Evolutionary conservation across 2,888 invertebrate genomes (phyloP).

Genomic region (Chironomus tentans): DNA sequence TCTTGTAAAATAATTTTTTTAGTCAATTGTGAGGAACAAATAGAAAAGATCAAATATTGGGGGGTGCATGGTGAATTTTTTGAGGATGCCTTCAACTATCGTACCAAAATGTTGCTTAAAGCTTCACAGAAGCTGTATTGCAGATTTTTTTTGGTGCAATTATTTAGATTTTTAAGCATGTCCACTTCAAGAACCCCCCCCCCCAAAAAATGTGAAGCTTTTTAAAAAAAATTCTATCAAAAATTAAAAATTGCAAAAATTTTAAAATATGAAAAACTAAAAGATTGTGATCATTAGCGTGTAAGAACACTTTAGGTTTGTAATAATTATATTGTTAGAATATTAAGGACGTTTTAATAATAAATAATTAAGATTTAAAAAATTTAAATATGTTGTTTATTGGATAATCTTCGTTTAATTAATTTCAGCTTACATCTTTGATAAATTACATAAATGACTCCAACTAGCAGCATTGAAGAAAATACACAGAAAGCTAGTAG

Average conservation of each 20-base stretch:
- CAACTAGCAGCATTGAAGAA: neutral
- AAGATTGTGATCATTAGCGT: constrained; percentile 7
- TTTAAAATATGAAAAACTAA: neutral
- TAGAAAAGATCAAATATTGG: no score
- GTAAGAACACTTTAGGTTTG: constrained; percentile 1
- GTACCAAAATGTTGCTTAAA: no score
- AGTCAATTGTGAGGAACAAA: no score
- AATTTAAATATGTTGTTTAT: neutral
- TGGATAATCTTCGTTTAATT: no score
- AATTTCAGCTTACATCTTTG: neutral
- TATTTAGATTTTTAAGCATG: no score
- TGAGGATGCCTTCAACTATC: no score
- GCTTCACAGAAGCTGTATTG: neutral
- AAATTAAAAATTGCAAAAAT: neutral
- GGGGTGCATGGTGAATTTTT: no score
- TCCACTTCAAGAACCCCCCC: no score
- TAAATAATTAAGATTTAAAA: neutral
- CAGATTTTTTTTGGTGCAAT: no score
- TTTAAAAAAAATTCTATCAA: neutral
- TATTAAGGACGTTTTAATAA: neutral
- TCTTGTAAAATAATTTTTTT: no score
- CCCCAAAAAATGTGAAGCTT: neutral
- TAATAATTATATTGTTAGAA: neutral
- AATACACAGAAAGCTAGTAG: neutral
- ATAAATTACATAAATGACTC: neutral